Conservation (phyloP, 2,113 vertebrate genomes). For the Grus americana region DNA sequence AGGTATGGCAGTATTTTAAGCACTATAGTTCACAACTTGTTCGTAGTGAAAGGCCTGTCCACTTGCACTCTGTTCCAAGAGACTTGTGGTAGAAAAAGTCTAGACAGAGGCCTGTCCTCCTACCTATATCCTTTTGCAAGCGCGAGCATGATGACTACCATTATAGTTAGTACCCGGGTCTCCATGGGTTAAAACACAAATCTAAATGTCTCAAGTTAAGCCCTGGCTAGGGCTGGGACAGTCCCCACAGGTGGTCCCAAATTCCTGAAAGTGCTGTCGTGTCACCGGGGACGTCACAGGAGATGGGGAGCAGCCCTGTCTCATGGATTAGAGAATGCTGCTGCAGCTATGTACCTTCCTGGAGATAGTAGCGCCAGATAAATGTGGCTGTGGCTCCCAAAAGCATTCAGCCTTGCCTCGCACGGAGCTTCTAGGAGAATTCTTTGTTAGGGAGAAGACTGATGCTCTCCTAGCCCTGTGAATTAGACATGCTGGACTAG, state of each 20-base stretch:
- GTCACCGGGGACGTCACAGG: not conserved
- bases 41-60: not conserved
- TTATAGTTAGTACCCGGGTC: not conserved
- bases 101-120: not conserved
- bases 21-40: not conserved
- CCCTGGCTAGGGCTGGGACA: not conserved
- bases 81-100: not conserved
- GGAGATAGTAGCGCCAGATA: not conserved
- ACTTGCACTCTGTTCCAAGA: not conserved
- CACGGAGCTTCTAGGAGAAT: not conserved
- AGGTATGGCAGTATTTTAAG: not conserved
- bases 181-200: not conserved
- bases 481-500: not conserved
- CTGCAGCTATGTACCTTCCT: not conserved
- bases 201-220: not conserved
- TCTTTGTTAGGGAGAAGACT: not conserved
- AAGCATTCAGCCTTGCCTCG: not conserved
- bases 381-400: not conserved
- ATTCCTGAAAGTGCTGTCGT: not conserved
- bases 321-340: not conserved
- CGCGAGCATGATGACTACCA: not conserved
- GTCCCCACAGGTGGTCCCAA: not conserved
- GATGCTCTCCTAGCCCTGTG: not conserved
- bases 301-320: not conserved
- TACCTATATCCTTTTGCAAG: not conserved